A percentile compares a stretch with the other conserved stretches of the same genome.
Conservation (phyloP, 2,888 invertebrate species). For the Coecobrya sp. region DNA sequence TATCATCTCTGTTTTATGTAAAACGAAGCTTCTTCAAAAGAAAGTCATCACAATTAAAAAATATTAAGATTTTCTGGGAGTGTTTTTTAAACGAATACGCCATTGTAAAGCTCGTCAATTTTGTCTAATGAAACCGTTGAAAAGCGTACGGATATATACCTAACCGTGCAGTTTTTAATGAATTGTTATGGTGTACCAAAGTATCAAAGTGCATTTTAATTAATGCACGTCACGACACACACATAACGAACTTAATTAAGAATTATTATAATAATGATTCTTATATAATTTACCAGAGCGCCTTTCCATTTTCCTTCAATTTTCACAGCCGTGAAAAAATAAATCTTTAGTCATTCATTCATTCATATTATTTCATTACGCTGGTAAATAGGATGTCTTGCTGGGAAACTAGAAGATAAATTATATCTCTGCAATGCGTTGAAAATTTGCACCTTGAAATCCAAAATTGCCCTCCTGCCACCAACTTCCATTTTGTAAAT, state of each 20-base stretch:
- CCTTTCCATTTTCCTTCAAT: conserved; percentile 35
- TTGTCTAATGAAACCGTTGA: not conserved
- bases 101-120: not conserved
- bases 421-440: too few species aligned
- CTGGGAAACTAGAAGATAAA: not conserved
- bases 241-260: conserved; percentile 44
- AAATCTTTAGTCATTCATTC: conserved; percentile 40
- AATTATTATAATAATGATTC: not conserved
- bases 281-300: conserved; percentile 35
- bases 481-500: conserved; percentile 2
- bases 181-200: not conserved
- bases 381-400: conserved; percentile 31
- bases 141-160: not conserved
- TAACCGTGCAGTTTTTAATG: not conserved
- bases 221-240: conserved; percentile 56
- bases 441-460: conserved; percentile 40
- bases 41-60: not conserved
- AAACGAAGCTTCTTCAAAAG: conserved; percentile 10
- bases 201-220: conserved; percentile 27
- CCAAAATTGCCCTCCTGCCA: conserved; percentile 38
- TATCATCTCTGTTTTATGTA: not conserved
- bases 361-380: conserved; percentile 4
- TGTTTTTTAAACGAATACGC: not conserved
- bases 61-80: conserved; percentile 9
- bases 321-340: conserved; percentile 15